Conservation (phyloP, 2,797 vertebrate genomes). For the Cichlasoma orientale region DNA sequence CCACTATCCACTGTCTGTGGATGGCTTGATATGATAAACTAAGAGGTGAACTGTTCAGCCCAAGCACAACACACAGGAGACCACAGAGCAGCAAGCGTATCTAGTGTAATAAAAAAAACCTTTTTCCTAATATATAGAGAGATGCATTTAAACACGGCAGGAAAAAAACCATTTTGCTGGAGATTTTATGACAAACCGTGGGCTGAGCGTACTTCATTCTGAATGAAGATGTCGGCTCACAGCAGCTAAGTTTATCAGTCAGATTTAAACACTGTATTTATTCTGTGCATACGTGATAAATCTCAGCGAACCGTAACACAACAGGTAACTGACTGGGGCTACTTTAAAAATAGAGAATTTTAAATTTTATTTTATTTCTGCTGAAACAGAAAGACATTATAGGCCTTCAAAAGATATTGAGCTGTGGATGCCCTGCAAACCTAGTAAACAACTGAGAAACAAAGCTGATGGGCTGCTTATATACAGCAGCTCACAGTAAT, state of each 20-base stretch:
- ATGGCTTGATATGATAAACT: neutral
- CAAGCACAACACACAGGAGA: neutral
- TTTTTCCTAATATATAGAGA: neutral
- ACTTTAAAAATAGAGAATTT: neutral
- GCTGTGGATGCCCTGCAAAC: slow-evolving; percentile 53
- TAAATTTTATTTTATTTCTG: neutral
- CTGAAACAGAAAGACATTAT: slow-evolving; percentile 18
- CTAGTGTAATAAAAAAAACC: neutral
- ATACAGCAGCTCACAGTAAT: slow-evolving; percentile 40
- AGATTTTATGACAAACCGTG: neutral
- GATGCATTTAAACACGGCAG: neutral
- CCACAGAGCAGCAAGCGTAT: neutral
- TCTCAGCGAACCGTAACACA: neutral
- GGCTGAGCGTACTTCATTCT: neutral
- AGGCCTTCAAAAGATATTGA: slow-evolving; percentile 38
- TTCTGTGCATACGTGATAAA: too few species aligned
- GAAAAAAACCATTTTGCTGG: neutral
- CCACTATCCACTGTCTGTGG: neutral
- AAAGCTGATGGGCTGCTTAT: slow-evolving; percentile 47
- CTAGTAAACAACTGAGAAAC: slow-evolving; percentile 56
- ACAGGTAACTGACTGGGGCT: neutral
- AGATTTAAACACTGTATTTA: too few species aligned
- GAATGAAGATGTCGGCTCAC: neutral
- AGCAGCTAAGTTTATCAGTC: neutral
- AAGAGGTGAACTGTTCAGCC: neutral